Conservation (phyloP, 2,888 invertebrate species). For the Drosophila atripex region DNA sequence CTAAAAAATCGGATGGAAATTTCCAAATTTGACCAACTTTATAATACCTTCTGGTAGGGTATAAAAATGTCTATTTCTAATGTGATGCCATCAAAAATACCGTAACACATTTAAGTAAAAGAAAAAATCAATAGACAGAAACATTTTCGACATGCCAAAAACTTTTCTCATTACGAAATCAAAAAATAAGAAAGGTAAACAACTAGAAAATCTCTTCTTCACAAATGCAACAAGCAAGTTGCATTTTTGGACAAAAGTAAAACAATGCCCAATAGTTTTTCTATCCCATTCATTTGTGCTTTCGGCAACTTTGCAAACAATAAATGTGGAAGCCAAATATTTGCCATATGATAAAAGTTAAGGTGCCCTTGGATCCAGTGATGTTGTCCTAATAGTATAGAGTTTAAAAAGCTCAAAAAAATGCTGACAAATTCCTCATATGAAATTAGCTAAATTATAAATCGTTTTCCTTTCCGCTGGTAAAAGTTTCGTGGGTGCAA, state of each 20-base stretch:
- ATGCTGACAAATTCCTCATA: constrained; percentile 41
- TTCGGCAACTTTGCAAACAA: constrained; percentile 54
- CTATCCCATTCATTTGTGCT: constrained; percentile 32
- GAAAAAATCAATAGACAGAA: constrained; percentile 29
- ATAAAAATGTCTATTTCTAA: too few species aligned
- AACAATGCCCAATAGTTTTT: constrained; percentile 61
- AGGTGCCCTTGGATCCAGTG: constrained; percentile 21
- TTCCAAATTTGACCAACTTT: too few species aligned
- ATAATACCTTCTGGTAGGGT: too few species aligned
- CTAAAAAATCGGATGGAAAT: too few species aligned
- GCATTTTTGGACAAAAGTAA: constrained; percentile 53
- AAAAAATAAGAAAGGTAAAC: constrained; percentile 32
- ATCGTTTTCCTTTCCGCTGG: constrained; percentile 49
- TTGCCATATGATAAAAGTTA: constrained; percentile 70
- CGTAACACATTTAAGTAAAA: constrained; percentile 35
- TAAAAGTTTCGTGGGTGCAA: constrained; percentile 10
- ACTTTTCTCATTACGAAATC: constrained; percentile 70
- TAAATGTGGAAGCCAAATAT: constrained; percentile 58
- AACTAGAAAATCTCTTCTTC: constrained; percentile 5
- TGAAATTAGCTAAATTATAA: constrained; percentile 67
- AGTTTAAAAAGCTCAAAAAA: neutral
- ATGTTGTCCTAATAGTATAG: constrained; percentile 7
- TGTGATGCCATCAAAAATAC: neutral
- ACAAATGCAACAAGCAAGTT: constrained; percentile 63
- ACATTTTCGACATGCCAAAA: constrained; percentile 48